Evolutionary conservation across 1,140 invertebrate genomes (phyloP), one percentile per base, ranked within the genome.

Genomic region (Aradophagus sp.): DNA sequence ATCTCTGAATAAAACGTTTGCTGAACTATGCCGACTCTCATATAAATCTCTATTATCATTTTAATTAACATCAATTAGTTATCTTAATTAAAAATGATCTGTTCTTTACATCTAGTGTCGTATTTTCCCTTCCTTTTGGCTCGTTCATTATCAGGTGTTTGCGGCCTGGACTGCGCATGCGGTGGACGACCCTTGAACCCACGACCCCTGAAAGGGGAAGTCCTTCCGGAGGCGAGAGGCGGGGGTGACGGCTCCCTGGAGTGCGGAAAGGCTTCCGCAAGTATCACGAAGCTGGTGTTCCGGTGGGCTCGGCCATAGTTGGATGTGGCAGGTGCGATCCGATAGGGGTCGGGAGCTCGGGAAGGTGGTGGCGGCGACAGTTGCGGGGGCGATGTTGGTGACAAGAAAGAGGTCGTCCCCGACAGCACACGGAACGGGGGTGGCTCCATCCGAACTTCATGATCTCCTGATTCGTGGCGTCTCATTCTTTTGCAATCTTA

Each of bases 201-300:
- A 10, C 86, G 80, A 39, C 88, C 88, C 15, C 86, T 80, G 42
- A 89, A 89, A 0, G 89, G 89, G 34, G 87, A 88, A 5, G 87
- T 79, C 15, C 88, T 80, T 1, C 88, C 88, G 1, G 83, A 77
- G 1, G 75, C 58, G 5, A 75, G 32, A 7, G 65, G 68, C 14
- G 78, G 77, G 13, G 77, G 77, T 11, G 79, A 68, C 2, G 86
- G 85, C 65, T 84, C 85, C 29, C 83, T 68, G 19, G 78, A 12
- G 61, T 74, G 59, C 41, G 77, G 56, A 5, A 76, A 83, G 14
- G 80, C 61, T 36, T 89, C 87, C 3, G 88, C 87, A 31, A 91
- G 83, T 45, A 91, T 90, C 23, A 90, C 88, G 74, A 91, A 91
- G 42, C 83, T 85, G 14, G 85, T 82, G 12, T 81, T 78, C 11